Conservation (phyloP, 2,113 vertebrate genomes). For the Pterocles orientalis region DNA sequence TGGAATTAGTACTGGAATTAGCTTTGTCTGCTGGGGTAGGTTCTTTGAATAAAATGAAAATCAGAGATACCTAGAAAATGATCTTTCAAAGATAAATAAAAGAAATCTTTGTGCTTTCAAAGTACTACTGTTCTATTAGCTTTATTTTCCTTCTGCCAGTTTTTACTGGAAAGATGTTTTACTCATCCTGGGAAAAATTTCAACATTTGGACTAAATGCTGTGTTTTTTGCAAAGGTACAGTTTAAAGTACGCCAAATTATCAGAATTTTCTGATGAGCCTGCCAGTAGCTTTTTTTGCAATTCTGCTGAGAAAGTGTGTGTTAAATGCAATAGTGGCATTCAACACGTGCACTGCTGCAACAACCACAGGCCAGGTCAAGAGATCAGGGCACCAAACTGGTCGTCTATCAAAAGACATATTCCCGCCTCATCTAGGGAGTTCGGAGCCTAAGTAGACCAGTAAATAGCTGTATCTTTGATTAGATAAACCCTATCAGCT, state of each 20-base stretch:
- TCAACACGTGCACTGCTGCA: not conserved
- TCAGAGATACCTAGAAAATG: not conserved
- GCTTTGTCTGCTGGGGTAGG: not conserved
- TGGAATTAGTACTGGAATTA: not conserved
- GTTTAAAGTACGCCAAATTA: slow-evolving; percentile 27
- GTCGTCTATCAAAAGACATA: not conserved
- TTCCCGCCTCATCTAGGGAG: not conserved
- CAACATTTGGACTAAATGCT: slow-evolving; percentile 39
- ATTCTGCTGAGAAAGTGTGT: not conserved
- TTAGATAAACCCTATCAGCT: not conserved
- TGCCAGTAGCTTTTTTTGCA: slow-evolving; percentile 24
- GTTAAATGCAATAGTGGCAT: not conserved
- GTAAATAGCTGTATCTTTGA: not conserved
- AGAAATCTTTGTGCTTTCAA: slow-evolving; percentile 30
- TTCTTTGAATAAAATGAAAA: slow-evolving; percentile 33
- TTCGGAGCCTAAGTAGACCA: not conserved
- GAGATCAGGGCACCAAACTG: not conserved
- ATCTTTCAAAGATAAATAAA: slow-evolving; percentile 13
- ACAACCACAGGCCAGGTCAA: not conserved
- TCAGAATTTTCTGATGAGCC: slow-evolving; percentile 35
- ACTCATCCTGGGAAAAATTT: slow-evolving; percentile 57
- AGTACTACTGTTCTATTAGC: slow-evolving; percentile 26
- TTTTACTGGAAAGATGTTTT: slow-evolving; percentile 61
- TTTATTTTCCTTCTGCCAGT: slow-evolving; percentile 52
- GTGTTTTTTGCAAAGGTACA: slow-evolving; percentile 28